Conservation (phyloP, 2,888 invertebrate genomes). For the Stegana nigrithorax region DNA sequence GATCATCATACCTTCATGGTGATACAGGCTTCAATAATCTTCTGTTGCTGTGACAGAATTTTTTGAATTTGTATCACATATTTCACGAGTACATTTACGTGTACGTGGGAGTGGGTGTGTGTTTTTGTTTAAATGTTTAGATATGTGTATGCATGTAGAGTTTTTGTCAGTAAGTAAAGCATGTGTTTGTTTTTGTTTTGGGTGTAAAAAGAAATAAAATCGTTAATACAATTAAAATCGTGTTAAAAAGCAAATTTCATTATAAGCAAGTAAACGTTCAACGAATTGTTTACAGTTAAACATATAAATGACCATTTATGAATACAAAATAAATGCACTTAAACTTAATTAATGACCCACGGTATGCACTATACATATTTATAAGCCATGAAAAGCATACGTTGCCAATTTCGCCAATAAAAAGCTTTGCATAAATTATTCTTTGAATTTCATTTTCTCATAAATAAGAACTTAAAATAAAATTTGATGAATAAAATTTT, state of each 20-base stretch:
- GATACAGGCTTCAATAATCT: slow-evolving; percentile 95
- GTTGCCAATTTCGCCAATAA: background rate
- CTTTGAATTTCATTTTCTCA: background rate
- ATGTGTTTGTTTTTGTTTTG: slow-evolving; percentile 46
- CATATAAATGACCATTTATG: background rate
- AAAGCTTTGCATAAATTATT: background rate
- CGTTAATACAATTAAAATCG: slow-evolving; percentile 42
- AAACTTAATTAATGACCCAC: too few species aligned
- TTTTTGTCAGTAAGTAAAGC: slow-evolving; percentile 36
- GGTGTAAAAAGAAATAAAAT: slow-evolving; percentile 44
- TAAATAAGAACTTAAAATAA: background rate
- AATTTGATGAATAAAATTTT: background rate
- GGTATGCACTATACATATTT: background rate
- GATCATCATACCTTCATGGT: slow-evolving; percentile 84
- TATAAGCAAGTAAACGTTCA: slow-evolving; percentile 22
- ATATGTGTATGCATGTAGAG: slow-evolving; percentile 36
- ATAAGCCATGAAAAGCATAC: background rate
- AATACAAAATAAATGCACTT: slow-evolving; percentile 26
- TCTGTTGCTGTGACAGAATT: slow-evolving; percentile 75
- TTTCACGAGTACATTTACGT: slow-evolving; percentile 20
- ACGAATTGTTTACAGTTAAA: background rate
- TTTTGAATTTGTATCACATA: slow-evolving; percentile 54
- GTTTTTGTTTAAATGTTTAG: slow-evolving; percentile 33
- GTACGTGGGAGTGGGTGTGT: too few species aligned
- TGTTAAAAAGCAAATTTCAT: slow-evolving; percentile 36